Evolutionary conservation across 2,797 vertebrate species (phyloP).

Genomic region (Eospalax fontanierii): DNA sequence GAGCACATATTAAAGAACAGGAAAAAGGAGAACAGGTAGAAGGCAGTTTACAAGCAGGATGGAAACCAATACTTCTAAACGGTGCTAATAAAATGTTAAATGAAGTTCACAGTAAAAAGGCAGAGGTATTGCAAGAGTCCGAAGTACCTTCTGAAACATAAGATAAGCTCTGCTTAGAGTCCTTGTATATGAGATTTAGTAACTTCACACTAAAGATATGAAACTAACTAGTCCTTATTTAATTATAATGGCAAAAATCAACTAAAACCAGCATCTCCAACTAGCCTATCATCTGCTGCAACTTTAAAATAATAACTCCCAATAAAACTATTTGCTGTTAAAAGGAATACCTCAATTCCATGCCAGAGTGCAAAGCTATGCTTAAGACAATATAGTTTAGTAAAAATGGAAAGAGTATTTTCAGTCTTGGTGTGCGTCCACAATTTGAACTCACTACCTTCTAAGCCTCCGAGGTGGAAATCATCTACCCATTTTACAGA

Average conservation of each 20-base stretch:
- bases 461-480: background rate
- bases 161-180: background rate
- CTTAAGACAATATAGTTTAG: background rate
- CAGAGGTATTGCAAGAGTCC: background rate
- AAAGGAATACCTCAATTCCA: background rate
- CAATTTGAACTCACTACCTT: background rate
- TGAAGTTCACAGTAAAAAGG: slow-evolving; percentile 37
- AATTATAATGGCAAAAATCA: slow-evolving; percentile 42
- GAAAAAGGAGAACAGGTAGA: background rate
- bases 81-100: slow-evolving; percentile 45
- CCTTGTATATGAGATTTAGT: background rate
- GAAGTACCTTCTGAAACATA: slow-evolving; percentile 52
- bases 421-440: background rate
- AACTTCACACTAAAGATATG: slow-evolving; percentile 2
- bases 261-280: slow-evolving; percentile 10
- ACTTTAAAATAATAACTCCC: background rate
- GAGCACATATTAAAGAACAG: background rate
- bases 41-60: background rate
- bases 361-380: background rate
- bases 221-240: background rate
- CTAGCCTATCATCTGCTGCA: background rate
- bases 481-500: background rate
- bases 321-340: slow-evolving; percentile 8
- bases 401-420: background rate
- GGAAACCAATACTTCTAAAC: slow-evolving; percentile 11